These are phyloP conservation scores for Vicugna pacos DNA, from an alignment of 2,113 vertebrate species.

Conservation along the genomic window DNA sequence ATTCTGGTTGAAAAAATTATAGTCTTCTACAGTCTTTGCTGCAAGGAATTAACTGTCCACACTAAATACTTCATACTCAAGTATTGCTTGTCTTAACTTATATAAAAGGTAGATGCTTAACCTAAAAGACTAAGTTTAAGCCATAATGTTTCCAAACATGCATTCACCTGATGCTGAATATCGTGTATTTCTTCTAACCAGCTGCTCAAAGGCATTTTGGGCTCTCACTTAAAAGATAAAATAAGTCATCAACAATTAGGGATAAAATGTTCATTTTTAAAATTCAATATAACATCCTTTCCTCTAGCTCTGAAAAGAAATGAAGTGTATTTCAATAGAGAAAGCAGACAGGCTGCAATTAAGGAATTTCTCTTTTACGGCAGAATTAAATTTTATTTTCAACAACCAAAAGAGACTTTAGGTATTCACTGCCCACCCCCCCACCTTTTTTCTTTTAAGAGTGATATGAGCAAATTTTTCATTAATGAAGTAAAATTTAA, in stretches of 20 bases:
- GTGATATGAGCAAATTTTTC: too few relatives aligned
- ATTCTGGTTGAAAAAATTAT: conserved; percentile 3
- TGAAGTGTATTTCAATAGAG: neutral
- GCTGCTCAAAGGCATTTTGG: conserved; percentile 8
- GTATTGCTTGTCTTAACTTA: neutral
- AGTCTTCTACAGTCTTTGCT: neutral
- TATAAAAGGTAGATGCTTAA: neutral
- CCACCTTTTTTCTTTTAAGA: too few relatives aligned
- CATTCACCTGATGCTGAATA: neutral
- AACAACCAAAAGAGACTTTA: neutral
- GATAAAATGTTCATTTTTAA: neutral
- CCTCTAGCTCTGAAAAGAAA: neutral
- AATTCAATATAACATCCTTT: neutral
- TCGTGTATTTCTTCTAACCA: neutral
- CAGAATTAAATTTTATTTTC: conserved; percentile 51
- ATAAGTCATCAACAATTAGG: neutral
- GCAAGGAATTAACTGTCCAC: neutral
- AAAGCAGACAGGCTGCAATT: neutral
- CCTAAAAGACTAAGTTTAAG: conserved; percentile 44
- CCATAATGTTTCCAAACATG: neutral
- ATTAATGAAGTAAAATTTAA: too few relatives aligned
- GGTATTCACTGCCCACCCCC: neutral
- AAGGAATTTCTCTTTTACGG: neutral
- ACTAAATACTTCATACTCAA: conserved; percentile 4
- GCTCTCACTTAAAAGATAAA: conserved; percentile 39